Conservation (phyloP, 1,140 invertebrate genomes). For the Probaryconus sp. region DNA sequence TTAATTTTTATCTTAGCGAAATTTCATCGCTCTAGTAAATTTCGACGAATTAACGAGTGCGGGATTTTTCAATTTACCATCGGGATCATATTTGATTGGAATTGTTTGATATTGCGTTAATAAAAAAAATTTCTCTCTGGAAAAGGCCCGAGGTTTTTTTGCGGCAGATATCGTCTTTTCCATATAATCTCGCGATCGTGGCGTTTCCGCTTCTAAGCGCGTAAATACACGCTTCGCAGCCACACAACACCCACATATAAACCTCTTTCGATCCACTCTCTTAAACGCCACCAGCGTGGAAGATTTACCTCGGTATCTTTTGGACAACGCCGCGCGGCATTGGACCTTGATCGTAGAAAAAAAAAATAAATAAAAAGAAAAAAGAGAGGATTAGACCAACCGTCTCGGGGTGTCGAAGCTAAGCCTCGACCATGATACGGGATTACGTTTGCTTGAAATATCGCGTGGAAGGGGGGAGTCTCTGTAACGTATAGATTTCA, state of each 20-base stretch:
- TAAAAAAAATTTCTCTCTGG: slow-evolving; percentile 1
- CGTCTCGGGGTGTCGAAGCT: slow-evolving; percentile 67
- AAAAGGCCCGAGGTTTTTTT: slow-evolving; percentile 2
- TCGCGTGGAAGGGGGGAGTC: slow-evolving; percentile 40
- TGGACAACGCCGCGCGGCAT: too few species aligned
- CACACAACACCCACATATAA: slow-evolving; percentile 28
- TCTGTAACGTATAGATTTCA: slow-evolving; percentile 8
- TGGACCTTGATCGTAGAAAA: slow-evolving; percentile 17
- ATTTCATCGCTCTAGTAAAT: too few species aligned
- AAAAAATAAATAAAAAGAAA: slow-evolving; percentile 22
- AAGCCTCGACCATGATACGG: slow-evolving; percentile 71
- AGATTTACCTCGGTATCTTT: too few species aligned
- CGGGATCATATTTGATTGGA: too few species aligned
- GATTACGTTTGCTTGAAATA: slow-evolving; percentile 73
- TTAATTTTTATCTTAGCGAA: too few species aligned
- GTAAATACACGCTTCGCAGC: slow-evolving; percentile 43
- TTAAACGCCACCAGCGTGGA: slow-evolving; percentile 11
- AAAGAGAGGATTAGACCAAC: slow-evolving; percentile 66
- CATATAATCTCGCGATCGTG: slow-evolving; percentile 43
- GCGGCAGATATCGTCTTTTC: slow-evolving; percentile 37
- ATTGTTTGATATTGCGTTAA: too few species aligned
- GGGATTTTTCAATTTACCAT: too few species aligned
- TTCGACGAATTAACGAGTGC: too few species aligned
- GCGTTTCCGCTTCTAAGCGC: slow-evolving; percentile 46
- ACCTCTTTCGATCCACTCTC: slow-evolving; percentile 13